These are phyloP conservation scores for Epicauta chinensis DNA, from an alignment of 1,140 invertebrate genomes.

Conservation along the genomic window DNA sequence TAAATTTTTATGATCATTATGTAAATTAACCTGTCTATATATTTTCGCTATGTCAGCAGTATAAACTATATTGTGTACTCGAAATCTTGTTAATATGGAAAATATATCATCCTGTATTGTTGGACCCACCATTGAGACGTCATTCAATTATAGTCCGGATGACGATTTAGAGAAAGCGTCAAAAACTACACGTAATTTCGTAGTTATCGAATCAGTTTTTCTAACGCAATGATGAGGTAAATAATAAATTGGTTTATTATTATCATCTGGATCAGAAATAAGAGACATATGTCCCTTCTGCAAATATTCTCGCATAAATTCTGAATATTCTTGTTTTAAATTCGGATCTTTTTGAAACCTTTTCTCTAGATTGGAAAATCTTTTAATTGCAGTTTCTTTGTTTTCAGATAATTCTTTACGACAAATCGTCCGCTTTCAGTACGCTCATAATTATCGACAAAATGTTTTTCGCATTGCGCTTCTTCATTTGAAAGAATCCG, in stretches of 20 bases:
- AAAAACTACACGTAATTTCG: conserved; percentile 40
- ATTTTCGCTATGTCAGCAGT: too few species aligned
- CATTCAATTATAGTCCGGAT: conserved; percentile 40
- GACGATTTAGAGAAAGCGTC: conserved; percentile 37
- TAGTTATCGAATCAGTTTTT: conserved; percentile 25
- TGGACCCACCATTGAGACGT: conserved; percentile 39
- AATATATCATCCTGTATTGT: conserved; percentile 42
- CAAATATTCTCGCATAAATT: conserved; percentile 35
- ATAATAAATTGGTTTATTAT: conserved; percentile 15
- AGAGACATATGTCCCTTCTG: conserved; percentile 31
- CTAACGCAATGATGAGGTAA: conserved; percentile 42
- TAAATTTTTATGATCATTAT: too few species aligned
- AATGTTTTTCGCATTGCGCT: too few species aligned
- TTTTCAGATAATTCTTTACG: not conserved
- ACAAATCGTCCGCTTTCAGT: not conserved
- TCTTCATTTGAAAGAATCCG: too few species aligned
- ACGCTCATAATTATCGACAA: too few species aligned
- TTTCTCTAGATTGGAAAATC: not conserved
- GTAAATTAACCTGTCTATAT: too few species aligned
- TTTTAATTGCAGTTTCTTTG: not conserved
- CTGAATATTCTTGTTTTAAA: conserved; percentile 8
- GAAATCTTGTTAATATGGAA: conserved; percentile 41
- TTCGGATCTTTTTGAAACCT: not conserved
- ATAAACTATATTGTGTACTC: conserved; percentile 36
- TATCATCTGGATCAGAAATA: conserved; percentile 24